Evolutionary conservation across 2,113 vertebrate genomes (phyloP).

Genomic region (Rhea pennata): DNA sequence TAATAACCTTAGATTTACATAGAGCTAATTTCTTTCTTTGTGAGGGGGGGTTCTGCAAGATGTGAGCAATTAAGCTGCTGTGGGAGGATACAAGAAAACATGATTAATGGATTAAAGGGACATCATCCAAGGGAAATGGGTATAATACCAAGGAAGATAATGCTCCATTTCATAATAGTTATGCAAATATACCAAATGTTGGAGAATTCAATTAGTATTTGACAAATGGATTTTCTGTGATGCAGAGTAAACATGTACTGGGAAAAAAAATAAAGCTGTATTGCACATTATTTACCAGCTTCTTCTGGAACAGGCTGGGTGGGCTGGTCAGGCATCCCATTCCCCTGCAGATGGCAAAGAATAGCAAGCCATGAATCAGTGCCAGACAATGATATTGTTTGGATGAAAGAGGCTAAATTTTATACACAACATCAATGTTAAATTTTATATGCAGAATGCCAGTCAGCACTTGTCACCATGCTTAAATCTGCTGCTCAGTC

Average conservation of each 20-base stretch:
- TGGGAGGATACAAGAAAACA: conserved; percentile 62
- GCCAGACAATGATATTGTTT: neutral
- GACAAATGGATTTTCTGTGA: conserved; percentile 56
- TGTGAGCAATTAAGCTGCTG: conserved; percentile 60
- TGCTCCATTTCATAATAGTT: conserved; percentile 58
- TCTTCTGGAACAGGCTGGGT: neutral
- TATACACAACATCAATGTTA: neutral
- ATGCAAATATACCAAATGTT: conserved; percentile 73
- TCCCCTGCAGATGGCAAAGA: conserved; percentile 38
- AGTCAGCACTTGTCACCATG: rapidly evolving
- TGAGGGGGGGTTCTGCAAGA: conserved; percentile 35
- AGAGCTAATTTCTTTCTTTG: conserved; percentile 63
- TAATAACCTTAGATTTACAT: conserved; percentile 65
- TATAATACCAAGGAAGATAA: conserved; percentile 56
- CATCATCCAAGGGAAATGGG: conserved; percentile 47
- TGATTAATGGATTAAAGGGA: conserved; percentile 67
- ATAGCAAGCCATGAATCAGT: neutral
- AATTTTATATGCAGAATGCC: neutral
- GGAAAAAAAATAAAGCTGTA: conserved; percentile 17
- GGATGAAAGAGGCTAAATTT: neutral
- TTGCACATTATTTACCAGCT: conserved; percentile 9
- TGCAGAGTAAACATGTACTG: conserved; percentile 53
- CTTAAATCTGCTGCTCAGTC: neutral
- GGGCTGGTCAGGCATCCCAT: conserved; percentile 25
- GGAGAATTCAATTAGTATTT: conserved; percentile 70